Percentiles rank a stretch among this genome's conserved stretches.
phyloP scores from a whole-genome alignment of 1,140 invertebrate genomes.

The Doryteuthis pealeii region DNA sequence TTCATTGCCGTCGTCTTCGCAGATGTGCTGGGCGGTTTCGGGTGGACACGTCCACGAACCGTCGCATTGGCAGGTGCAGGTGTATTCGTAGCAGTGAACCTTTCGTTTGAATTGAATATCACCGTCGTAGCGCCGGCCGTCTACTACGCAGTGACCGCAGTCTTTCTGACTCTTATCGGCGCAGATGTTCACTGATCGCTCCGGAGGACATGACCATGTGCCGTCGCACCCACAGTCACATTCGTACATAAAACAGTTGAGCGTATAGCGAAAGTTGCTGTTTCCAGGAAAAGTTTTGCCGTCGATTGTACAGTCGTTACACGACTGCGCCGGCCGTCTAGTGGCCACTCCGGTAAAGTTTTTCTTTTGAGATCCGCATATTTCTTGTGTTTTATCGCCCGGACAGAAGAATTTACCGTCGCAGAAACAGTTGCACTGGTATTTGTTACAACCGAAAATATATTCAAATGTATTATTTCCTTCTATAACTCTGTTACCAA shows the following conservation, averaged over 20 bases:
- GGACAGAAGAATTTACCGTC: slow-evolving; percentile 41
- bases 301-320: slow-evolving; percentile 10
- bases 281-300: slow-evolving; percentile 25
- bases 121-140: slow-evolving; percentile 12
- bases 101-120: slow-evolving; percentile 20
- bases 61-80: slow-evolving; percentile 34
- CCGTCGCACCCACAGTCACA: slow-evolving; percentile 44
- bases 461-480: slow-evolving; percentile 37
- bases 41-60: slow-evolving; percentile 32
- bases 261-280: slow-evolving; percentile 29
- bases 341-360: background rate
- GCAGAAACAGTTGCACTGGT: slow-evolving; percentile 38
- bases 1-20: slow-evolving; percentile 13
- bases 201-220: slow-evolving; percentile 29
- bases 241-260: slow-evolving; percentile 33
- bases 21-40: slow-evolving; percentile 23
- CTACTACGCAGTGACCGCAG: slow-evolving; percentile 8
- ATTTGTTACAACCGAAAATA: slow-evolving; percentile 26
- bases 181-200: slow-evolving; percentile 35
- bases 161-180: slow-evolving; percentile 4
- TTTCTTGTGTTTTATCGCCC: slow-evolving; percentile 11
- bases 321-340: background rate
- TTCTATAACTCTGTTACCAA: background rate
- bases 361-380: background rate
- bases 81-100: slow-evolving; percentile 28